Base-by-base conservation (phyloP, 1,140 invertebrate genomes). In the Octopus sinensis region DNA sequence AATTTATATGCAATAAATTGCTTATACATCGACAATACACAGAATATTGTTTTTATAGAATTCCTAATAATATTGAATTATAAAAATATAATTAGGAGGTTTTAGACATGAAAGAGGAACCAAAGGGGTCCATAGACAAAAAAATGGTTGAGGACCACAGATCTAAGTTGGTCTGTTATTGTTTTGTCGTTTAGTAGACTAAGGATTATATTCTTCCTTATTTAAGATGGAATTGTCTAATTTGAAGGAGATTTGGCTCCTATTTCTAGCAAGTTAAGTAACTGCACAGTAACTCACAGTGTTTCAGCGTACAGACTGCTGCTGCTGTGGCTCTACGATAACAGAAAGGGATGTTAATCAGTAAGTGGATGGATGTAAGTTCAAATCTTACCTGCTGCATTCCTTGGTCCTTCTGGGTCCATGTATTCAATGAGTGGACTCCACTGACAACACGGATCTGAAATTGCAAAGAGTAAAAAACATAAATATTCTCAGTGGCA, bases 401-500 rank as follows among this genome's bases (percentile, higher is more conserved):
- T 77, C 85, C 86, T 78, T 87, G 87, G n/a, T 88, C 86, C 80
- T 87, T 86, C 30, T 87, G 84, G 52, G 80, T 80, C 88, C 88
- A 89, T 4, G 78, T 76, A 73, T 87, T 88, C 80, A 89, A 77
- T 10, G 83, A 75, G 54, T 84, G 76, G 51, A 82, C 83, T 4
- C 86, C 86, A 75, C 83, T 82, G 4, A 88, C 84, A 5, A 88
- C 86, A 81, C 84, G 83, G 30, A 89, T 85, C 88, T 89, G 77
- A 78, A 81, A 83, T 13, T 68, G 62, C 62, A 68, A 13, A 68
- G 10, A 68, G 1, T 13, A 13, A 68, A 68, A 68, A 68, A 3
- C n/a, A 68, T 68, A 1, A 68, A n/a, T 1, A 13, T 68, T 12
- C 12, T 68, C 10, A n/a, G 62, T 68, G 62, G 10, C 12, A 13